These are phyloP conservation scores for Tribolium madens DNA, from an alignment of 1,140 invertebrate genomes.

Conservation along the genomic window DNA sequence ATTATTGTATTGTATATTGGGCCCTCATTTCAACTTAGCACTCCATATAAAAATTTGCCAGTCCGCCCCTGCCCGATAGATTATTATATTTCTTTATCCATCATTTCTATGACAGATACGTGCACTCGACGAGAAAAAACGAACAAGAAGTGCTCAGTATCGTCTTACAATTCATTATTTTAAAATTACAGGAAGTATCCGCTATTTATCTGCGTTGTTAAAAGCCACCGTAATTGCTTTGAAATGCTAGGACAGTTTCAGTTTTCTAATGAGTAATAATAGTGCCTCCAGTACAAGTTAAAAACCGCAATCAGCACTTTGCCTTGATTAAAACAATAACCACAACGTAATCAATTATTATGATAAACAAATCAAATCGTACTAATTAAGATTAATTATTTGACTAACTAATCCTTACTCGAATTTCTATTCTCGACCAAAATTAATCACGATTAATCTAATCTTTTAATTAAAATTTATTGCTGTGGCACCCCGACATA, in stretches of 20 bases:
- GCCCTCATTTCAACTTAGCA: too few relatives aligned
- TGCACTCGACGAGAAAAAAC: background rate
- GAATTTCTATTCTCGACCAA: background rate
- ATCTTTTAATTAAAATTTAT: background rate
- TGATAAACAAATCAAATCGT: background rate
- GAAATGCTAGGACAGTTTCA: background rate
- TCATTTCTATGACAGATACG: background rate
- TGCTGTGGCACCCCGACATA: background rate
- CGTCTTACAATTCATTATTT: constrained; percentile 12
- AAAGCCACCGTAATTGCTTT: background rate
- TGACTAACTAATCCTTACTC: background rate
- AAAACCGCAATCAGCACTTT: background rate
- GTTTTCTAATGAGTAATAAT: background rate
- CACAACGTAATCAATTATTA: background rate
- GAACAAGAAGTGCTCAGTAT: background rate
- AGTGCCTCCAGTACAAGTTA: background rate
- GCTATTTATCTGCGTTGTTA: background rate
- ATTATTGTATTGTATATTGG: too few relatives aligned
- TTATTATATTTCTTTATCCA: background rate
- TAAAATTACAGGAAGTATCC: background rate
- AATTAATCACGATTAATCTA: background rate
- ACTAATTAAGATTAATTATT: background rate
- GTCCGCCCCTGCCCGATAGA: too few relatives aligned
- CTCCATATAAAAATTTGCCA: too few relatives aligned
- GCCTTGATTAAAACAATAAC: background rate